Base-by-base conservation (phyloP, 2,797 vertebrate species). In the Hydrophis major region DNA sequence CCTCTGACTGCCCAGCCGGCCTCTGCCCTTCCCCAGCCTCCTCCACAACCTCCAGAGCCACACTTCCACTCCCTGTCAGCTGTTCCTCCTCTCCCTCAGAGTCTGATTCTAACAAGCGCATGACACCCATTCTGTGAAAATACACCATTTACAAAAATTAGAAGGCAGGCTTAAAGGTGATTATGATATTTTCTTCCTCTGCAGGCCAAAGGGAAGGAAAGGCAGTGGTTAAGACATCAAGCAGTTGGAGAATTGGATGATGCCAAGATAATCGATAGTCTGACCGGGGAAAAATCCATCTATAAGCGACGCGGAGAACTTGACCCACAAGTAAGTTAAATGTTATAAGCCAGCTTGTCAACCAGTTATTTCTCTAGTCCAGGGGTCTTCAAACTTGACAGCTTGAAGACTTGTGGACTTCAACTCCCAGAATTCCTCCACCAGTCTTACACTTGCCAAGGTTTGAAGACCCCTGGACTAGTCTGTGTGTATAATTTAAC, bases 141-240 rank as follows among this genome's bases (percentile, higher is more conserved):
- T 74, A 12, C 13, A 11, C 32, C 60, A 7, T 7, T 1, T 18
- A 57, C 56, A 83, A 88, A 90, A 66, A 60, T 22, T 74, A 27
- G 3, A 90, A 4, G 0, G 0, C 3, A 91, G n/a, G 89, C 42
- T 89, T 88, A 92, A 92, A 28, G 10, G 22, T 91, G 89, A 6
- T 3, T 32, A 5, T 89, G 22, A 1, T 60, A 6, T 86, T 20
- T 0, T 87, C 86, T 93, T 94, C 7, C 90, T 11, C 94, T 97
- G 27, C 91, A 99, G 99, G 99, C 99, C 66, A 99, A 99, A 97
- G 99, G 99, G 50, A 99, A 99, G 96, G 99, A 99, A 97, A 98
- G 99, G 2, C 99, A 99, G 59, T 99, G 99, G 99, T 95, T 99
- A 87, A 98, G 98, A 97, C 99, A 99, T 96, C 99, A 99, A 97